Conservation (phyloP, 2,888 invertebrate species). For the Automeris io region DNA sequence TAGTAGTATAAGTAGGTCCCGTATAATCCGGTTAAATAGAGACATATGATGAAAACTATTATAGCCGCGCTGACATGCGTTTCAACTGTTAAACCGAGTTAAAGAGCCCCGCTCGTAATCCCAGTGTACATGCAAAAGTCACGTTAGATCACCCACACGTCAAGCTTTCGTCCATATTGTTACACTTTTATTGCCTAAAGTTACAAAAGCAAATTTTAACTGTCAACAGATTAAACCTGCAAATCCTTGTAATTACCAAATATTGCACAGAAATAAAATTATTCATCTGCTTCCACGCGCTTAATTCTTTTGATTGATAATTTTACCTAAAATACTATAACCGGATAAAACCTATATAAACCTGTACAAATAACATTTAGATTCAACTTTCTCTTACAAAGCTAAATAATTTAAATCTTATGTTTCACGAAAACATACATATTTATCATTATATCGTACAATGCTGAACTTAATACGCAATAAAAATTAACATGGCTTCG, state of each 20-base stretch:
- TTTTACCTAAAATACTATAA: too few relatives aligned
- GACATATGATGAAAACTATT: constrained; percentile 43
- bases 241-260: too few relatives aligned
- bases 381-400: too few relatives aligned
- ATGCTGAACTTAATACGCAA: too few relatives aligned
- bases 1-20: constrained; percentile 49
- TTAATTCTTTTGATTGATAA: too few relatives aligned
- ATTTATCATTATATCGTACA: too few relatives aligned
- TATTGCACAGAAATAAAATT: too few relatives aligned
- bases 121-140: constrained; percentile 37
- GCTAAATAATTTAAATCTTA: too few relatives aligned
- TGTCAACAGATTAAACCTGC: constrained; percentile 53
- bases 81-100: constrained; percentile 44
- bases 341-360: too few relatives aligned
- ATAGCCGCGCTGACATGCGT: constrained; percentile 63
- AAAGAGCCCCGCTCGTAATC: constrained; percentile 62
- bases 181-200: constrained; percentile 39
- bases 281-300: too few relatives aligned
- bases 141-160: constrained; percentile 47
- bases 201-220: constrained; percentile 61
- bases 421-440: too few relatives aligned
- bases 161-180: constrained; percentile 35
- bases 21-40: constrained; percentile 56
- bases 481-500: neutral
- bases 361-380: too few relatives aligned